Evolutionary conservation across 2,797 vertebrate genomes (phyloP), one percentile per base, ranked within the genome.

Genomic region (Sternarchorhynchus goeldii): DNA sequence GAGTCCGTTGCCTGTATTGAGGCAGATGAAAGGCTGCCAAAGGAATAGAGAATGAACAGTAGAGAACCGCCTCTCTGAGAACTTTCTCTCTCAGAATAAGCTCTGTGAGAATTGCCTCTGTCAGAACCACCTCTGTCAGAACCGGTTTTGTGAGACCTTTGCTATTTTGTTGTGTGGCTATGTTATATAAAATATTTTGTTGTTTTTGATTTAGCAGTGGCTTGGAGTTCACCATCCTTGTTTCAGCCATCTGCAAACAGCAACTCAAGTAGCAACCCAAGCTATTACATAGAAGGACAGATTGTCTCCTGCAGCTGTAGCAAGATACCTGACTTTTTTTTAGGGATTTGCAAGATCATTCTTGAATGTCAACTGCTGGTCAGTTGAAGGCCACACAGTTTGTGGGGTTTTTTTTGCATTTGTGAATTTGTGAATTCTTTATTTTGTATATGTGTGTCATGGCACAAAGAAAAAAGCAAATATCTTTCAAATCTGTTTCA

Each of bases 21-120:
- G 90, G 88, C 60, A 91, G 86, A 94, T 5, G 18, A 92, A 93
- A 90, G 91, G 89, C 91, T 93, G 95, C 94, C 94, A 93, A 94
- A 80, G 95, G 95, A 95, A 96, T 92, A 94, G 93, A 92, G 95
- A 94, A 93, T 94, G 92, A 94, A 94, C 91, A 92, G 85, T 70
- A 89, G 90, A 92, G 92, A 88, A 89, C 88, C 90, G 86, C 14
- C 45, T 50, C 3, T 50, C 45, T 25, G 25, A 50, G 10, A 50
- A 50, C 45, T 12, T 10, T 12, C 45, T 50, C 45, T 14, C 10
- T 50, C 45, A 50, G 45, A 50, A 39, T 7, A 4, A 39, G 36
- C 7, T 5, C 36, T 39, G 36, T 39, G 4, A 39, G 36, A 39
- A 25, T 25, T 25, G 25, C 25, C 25, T 50, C 45, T 50, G 10